Percentiles rank a stretch among this genome's conserved stretches.
These are phyloP conservation scores for Scopus umbretta DNA, from an alignment of 2,113 vertebrate genomes.

Conservation along the genomic window DNA sequence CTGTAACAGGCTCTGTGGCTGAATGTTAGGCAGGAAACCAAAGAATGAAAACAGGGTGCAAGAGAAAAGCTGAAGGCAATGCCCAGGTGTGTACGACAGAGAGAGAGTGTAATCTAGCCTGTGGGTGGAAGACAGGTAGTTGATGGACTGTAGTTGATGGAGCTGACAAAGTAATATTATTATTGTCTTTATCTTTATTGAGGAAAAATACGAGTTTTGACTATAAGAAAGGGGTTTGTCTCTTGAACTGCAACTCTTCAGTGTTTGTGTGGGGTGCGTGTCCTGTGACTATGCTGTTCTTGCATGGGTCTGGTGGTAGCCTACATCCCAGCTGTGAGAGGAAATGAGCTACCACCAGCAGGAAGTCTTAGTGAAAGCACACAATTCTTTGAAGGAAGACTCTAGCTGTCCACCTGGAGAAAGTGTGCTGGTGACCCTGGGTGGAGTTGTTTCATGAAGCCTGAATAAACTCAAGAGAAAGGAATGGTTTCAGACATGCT, in stretches of 20 bases:
- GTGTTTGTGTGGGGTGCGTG: rapidly evolving
- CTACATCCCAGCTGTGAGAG: neutral
- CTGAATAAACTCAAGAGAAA: neutral
- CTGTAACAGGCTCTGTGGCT: neutral
- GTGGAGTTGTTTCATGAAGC: neutral
- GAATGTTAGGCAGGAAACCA: neutral
- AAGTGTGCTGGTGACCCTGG: neutral
- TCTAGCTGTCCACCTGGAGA: neutral
- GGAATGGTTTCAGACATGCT: neutral
- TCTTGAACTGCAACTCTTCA: neutral
- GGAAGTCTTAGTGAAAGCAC: neutral
- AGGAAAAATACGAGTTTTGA: neutral
- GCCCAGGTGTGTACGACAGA: neutral
- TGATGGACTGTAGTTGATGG: neutral
- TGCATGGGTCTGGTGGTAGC: neutral
- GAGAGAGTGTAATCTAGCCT: neutral
- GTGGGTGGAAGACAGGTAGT: neutral
- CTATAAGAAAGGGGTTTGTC: neutral
- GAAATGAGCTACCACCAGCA: neutral
- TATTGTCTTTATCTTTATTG: neutral
- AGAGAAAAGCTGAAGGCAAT: neutral
- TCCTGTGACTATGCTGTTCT: neutral
- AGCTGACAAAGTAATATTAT: neutral
- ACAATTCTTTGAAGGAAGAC: neutral
- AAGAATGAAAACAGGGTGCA: neutral